Evolutionary conservation across 2,888 invertebrate species (phyloP), one percentile per base, ranked within the genome.

Genomic region (Nephrotoma appendiculata): DNA sequence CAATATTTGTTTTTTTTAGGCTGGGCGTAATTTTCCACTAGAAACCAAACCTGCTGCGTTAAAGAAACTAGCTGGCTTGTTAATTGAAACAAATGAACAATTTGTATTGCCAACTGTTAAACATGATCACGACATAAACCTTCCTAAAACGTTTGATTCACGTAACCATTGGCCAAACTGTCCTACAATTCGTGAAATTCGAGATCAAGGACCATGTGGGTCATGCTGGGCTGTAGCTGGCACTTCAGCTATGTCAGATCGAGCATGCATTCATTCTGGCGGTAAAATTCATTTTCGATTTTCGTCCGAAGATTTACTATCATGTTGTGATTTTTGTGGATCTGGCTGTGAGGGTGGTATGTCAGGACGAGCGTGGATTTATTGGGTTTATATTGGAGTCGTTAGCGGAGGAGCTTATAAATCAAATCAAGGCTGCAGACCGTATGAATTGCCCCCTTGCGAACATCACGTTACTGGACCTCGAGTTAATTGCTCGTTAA

Each of bases 161-260:
- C 93, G 97, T 48, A 92, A 93, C 86, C 92, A 95, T 87, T 98
- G 98, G 98, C 94, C 96, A 0, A 90, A 96, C 89, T 98, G 98
- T 90, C 96, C 97, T 0, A 96, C 97, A 11, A 94, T 98, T 89
- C 93, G 93, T 86, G 96, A 96, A 92, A 94, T 97, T 87, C 93
- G 97, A 88, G 97, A 97, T 92, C 97, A 97, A 91, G 96, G 96
- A 12, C 95, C 96, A 15, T 98, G 98, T 90, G 98, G 98, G 44
- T 97, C 97, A 71, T 98, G 98, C 92, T 98, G 98, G 98, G 98
- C 97, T 2, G 97, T 97, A 91, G 97, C 96, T 48, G 97, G 97
- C 7, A 97, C 96, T 0, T 97, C 97, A 91, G 96, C 97, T 1
- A 98, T 98, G 96, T 96, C 97, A 6, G 98, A 98, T 91, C 93